Base-by-base conservation (phyloP, 2,113 vertebrate species). In the Cyphomyrus plagiostoma region DNA sequence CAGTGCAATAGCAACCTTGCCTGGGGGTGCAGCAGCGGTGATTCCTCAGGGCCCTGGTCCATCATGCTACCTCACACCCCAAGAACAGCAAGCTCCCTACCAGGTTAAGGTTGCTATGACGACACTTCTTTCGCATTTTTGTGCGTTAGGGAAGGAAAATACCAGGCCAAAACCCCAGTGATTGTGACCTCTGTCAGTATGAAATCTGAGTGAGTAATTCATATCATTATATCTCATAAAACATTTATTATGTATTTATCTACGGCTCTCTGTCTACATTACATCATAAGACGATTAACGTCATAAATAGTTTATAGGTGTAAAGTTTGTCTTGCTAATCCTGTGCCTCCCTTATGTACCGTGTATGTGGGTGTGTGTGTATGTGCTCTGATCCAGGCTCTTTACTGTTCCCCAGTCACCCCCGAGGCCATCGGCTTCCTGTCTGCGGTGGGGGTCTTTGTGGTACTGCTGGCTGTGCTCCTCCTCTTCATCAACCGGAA, bases 401-500 rank as follows among this genome's bases (percentile, higher is more conserved):
- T 39, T 77, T 77, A 4, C 17, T 21, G 19, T 13, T 19, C 11
- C 49, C 66, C 94, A 98, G 97, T 97, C 94, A 95, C 94, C 88
- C 95, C 96, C 4, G 97, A 97, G 93, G 94, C 97, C 0, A 23
- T 95, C 88, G 95, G 94, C 35, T 96, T 97, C 95, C 95, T 97
- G 87, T 97, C 97, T 10, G 96, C 96, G 0, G 93, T 95, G 89
- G 97, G 96, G 62, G 94, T 97, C 91, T 97, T 98, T 89, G 92
- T 97, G 80, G 93, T 97, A 70, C 93, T 97, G 35, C 93, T 98
- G 92, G 95, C 95, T 2, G 92, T 97, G 86, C 95, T 97, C 88
- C 97, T 97, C 92, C 95, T 97, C 94, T 97, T 96, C 94, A 97
- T 97, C 96, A 97, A 96, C 93, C 97, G 97, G 94, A 97, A 98